Percentiles rank a stretch among this genome's conserved stretches.
phyloP scores from a whole-genome alignment of 2,797 vertebrate genomes.

The Helostoma temminkii region DNA sequence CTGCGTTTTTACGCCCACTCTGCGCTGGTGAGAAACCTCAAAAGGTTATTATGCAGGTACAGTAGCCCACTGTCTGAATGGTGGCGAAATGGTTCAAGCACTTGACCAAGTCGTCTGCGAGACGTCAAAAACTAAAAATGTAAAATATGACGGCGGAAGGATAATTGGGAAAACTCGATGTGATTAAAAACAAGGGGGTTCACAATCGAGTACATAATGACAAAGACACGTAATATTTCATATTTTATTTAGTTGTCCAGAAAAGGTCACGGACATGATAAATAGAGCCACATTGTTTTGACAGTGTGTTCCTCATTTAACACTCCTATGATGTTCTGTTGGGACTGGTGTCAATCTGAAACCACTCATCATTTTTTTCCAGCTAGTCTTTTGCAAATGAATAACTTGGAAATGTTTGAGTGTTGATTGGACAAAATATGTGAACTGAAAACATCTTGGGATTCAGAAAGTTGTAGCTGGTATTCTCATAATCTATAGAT shows the following conservation, averaged over 20 bases:
- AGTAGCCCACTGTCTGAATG: neutral
- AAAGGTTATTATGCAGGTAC: slow-evolving; percentile 6
- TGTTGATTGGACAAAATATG: neutral
- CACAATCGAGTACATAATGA: neutral
- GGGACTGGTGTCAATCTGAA: neutral
- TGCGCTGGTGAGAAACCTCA: slow-evolving; percentile 18
- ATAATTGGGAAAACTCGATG: neutral
- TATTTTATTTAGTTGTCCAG: no score
- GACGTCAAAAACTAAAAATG: neutral
- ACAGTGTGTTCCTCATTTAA: neutral
- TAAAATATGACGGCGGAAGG: neutral
- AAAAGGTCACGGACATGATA: neutral
- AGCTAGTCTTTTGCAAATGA: neutral
- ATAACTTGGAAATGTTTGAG: neutral
- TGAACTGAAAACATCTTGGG: neutral
- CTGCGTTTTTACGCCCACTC: slow-evolving; percentile 34
- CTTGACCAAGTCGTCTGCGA: neutral
- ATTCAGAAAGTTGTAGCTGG: neutral
- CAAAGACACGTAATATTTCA: neutral
- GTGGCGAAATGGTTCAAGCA: neutral
- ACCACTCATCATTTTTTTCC: neutral
- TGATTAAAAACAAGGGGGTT: neutral
- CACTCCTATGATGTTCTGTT: neutral
- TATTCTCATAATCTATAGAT: neutral
- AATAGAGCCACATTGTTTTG: neutral